Evolutionary conservation across 35 echinoderm and acorn worm genomes (phyloP).

Genomic region (Anneissia japonica): DNA sequence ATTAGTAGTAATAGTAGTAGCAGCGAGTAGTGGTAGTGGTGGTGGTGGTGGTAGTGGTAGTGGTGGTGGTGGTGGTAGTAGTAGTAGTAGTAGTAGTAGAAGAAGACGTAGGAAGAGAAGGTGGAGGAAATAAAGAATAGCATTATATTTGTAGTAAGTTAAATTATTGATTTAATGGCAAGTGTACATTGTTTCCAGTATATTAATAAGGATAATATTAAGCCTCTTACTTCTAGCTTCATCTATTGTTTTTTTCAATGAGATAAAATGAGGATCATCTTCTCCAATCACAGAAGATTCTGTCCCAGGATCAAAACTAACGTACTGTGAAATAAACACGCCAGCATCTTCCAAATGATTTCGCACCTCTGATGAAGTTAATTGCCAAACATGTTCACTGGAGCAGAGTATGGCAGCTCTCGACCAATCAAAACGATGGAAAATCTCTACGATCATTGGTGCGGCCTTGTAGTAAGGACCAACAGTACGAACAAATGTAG

Average conservation of each 20-base stretch:
- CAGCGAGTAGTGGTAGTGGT: too few species aligned
- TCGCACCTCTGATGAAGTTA: conserved; percentile 43
- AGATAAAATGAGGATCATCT: background rate
- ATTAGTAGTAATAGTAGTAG: too few species aligned
- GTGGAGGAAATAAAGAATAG: too few species aligned
- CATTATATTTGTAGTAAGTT: too few species aligned
- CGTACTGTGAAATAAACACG: conserved; percentile 17
- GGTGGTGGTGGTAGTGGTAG: too few species aligned
- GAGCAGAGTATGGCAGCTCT: conserved; percentile 53
- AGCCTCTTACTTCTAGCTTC: conserved; percentile 48
- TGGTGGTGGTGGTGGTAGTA: too few species aligned
- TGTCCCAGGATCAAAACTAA: conserved; percentile 43
- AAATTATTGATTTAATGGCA: too few species aligned
- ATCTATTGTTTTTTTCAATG: conserved; percentile 16
- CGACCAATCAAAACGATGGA: conserved; percentile 28
- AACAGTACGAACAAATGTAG: conserved; percentile 61
- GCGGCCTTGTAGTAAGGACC: conserved; percentile 42
- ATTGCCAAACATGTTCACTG: conserved; percentile 57
- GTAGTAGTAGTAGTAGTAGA: too few species aligned
- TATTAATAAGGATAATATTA: too few species aligned
- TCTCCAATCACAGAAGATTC: background rate
- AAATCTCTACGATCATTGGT: conserved; percentile 40
- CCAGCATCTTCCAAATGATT: conserved; percentile 1
- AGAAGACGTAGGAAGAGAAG: too few species aligned
- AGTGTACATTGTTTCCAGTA: too few species aligned